Conservation (phyloP, 2,888 invertebrate genomes). For the Chrysodeixis includens region DNA sequence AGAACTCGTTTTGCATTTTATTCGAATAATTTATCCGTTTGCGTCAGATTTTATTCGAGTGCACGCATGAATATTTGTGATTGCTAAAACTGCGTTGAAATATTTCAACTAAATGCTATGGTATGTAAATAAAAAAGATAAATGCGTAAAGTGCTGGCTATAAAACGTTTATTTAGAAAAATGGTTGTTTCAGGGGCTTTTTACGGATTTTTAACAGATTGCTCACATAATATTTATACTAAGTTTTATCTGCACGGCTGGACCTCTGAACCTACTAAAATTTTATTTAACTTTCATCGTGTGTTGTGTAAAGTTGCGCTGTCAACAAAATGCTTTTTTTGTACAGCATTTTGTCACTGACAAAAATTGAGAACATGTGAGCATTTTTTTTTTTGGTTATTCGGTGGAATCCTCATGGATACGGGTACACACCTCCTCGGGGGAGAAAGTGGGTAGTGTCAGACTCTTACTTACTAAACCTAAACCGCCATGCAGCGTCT, state of each 20-base stretch:
- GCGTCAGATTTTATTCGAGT: conserved; percentile 43
- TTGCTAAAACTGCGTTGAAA: conserved; percentile 26
- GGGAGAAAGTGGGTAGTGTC: too few relatives aligned
- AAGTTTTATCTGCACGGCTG: too few relatives aligned
- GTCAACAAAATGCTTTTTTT: too few relatives aligned
- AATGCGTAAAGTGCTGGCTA: conserved; percentile 8
- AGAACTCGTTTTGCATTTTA: conserved; percentile 37
- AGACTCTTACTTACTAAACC: too few relatives aligned
- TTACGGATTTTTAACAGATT: neutral
- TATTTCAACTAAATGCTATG: conserved; percentile 34
- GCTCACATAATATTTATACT: neutral
- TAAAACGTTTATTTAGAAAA: conserved; percentile 5
- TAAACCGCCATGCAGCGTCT: too few relatives aligned
- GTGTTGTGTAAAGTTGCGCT: too few relatives aligned
- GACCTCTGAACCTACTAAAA: neutral
- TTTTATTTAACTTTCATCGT: neutral
- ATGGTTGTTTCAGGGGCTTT: neutral
- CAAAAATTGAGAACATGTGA: too few relatives aligned
- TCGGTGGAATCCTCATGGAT: too few relatives aligned
- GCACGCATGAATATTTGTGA: conserved; percentile 33
- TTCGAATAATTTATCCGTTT: conserved; percentile 27
- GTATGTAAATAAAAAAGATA: conserved; percentile 27
- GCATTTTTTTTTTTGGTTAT: too few relatives aligned
- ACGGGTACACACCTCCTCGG: too few relatives aligned
- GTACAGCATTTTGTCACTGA: too few relatives aligned